A percentile compares a stretch with the other conserved stretches of the same genome.
These are phyloP conservation scores for Chrysina gloriosa DNA, from an alignment of 2,888 invertebrate species.

Conservation along the genomic window DNA sequence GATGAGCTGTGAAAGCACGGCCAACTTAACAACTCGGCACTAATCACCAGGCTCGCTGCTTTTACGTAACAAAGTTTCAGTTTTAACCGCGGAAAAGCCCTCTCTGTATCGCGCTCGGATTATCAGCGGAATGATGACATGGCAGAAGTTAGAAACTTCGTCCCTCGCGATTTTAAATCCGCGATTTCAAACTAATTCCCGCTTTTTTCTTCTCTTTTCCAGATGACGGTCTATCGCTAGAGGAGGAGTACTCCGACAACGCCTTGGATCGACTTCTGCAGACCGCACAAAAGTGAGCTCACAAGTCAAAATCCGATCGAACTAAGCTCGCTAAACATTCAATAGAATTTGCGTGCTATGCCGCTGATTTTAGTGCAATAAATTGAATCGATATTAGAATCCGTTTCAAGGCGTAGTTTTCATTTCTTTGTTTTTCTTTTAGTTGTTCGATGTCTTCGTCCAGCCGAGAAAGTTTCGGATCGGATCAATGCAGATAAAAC, in stretches of 20 bases:
- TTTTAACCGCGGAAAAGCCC: neutral
- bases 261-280: conserved; percentile 75
- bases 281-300: conserved; percentile 76
- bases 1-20: too few species aligned
- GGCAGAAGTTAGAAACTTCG: neutral
- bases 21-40: too few species aligned
- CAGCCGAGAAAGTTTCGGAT: neutral
- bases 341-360: conserved; percentile 31
- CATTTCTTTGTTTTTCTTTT: conserved; percentile 13
- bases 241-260: conserved; percentile 76
- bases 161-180: too few species aligned
- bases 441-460: conserved; percentile 7
- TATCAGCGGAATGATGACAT: neutral
- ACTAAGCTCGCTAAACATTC: conserved; percentile 14
- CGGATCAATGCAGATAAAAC: neutral
- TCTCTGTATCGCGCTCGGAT: neutral
- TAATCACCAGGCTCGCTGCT: too few species aligned
- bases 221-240: conserved; percentile 64
- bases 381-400: conserved; percentile 10
- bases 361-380: conserved; percentile 34
- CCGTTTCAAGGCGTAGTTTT: conserved; percentile 1
- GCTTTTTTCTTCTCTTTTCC: conserved; percentile 53
- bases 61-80: too few species aligned
- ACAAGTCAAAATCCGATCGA: neutral
- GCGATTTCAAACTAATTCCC: neutral